A percentile compares a stretch with the other conserved stretches of the same genome.
Conservation (phyloP, 2,797 vertebrate species). For the Galaxias olidus region DNA sequence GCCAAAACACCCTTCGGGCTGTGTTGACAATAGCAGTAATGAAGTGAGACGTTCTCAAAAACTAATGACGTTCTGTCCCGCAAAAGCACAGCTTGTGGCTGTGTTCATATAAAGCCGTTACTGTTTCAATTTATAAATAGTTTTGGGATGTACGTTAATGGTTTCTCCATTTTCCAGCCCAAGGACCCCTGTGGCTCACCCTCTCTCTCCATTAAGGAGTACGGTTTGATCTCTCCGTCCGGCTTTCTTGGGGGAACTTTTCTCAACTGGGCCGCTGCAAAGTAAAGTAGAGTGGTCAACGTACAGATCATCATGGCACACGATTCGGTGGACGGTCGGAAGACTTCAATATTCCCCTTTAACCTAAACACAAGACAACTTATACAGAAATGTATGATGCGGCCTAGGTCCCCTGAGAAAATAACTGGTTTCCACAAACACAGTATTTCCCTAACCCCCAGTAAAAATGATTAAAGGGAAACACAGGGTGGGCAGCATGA, state of each 20-base stretch:
- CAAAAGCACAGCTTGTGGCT: not conserved
- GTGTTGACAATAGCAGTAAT: not conserved
- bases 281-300: conserved; percentile 27
- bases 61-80: not conserved
- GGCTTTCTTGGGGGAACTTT: conserved; percentile 81
- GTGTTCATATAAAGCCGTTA: not conserved
- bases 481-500: not conserved
- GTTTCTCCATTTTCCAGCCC: not conserved
- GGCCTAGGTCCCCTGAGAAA: not conserved
- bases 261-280: conserved; percentile 69
- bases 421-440: not conserved
- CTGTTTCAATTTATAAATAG: not conserved
- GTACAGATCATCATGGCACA: not conserved
- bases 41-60: not conserved
- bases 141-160: not conserved
- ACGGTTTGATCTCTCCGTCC: conserved; percentile 92
- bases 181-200: conserved; percentile 71
- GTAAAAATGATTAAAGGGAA: not conserved
- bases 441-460: not conserved
- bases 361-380: not conserved
- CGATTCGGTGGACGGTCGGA: not conserved
- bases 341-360: not conserved
- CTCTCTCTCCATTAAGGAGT: conserved; percentile 87
- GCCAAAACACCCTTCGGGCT: not conserved
- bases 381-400: conserved; percentile 14